Base-by-base conservation (phyloP, 2,797 vertebrate genomes). In the Micropoecilia bifurca region DNA sequence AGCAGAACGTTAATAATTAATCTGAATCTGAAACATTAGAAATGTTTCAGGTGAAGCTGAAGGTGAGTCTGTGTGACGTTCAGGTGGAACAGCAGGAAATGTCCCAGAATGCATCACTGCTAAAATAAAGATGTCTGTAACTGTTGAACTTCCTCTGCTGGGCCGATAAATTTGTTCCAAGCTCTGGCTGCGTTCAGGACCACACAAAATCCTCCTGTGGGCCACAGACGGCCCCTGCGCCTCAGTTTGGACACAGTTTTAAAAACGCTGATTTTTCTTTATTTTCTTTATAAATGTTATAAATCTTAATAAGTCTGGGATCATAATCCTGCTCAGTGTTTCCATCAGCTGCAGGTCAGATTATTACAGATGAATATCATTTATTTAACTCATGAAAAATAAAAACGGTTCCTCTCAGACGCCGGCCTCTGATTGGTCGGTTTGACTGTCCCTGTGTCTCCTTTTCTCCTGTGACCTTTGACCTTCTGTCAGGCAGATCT, bases 31-130 rank as follows among this genome's bases (percentile, higher is more conserved):
- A 61, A 14, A 61, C 1, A 33, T 61, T 0, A 16, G 57, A 14
- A 61, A 14, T 18, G 4, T 61, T 33, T 14, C 4, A 61, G 10
- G 28, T 16, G 55, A 16, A 18, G 28, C 16, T 33, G 13, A 33
- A 33, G 13, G 14, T 61, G 30, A 61, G 59, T 30, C 28, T 13
- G n/a, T 13, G n/a, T 13, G 4, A 4, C 12, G 3, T 25, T 55
- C 22, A 55, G 22, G 53, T 41, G 45, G 28, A 5, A 69, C 28
- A 20, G 9, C 48, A 75, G 6, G 6, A 81, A 78, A 78, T 50
- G 87, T 87, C 91, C 78, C 80, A 82, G 74, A 84, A 84, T 79
- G 84, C 85, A 71, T 55, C 53, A 55, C 20, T 53, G 77, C 39
- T 18, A 46, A 46, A 18, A 16, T 36, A 36, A 50, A 20, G 20